A percentile compares a stretch with the other conserved stretches of the same genome.
These are phyloP conservation scores for Siphamia tubifer DNA, from an alignment of 2,113 vertebrate species.

Conservation along the genomic window DNA sequence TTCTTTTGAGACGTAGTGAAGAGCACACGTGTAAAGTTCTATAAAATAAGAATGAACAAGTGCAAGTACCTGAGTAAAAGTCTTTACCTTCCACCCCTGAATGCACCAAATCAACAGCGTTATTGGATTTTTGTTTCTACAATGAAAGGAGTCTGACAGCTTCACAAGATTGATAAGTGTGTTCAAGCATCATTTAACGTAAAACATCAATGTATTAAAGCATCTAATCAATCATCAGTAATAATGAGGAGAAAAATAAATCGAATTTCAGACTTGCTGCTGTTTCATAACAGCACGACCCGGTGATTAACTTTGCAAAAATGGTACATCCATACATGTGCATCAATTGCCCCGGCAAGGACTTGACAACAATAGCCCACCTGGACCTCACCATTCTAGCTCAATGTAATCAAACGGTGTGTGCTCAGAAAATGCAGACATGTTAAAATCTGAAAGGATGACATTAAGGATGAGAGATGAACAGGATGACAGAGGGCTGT, in stretches of 20 bases:
- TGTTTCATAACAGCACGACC: slow-evolving; percentile 6
- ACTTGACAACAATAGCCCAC: slow-evolving; percentile 59
- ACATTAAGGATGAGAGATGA: slow-evolving; percentile 78
- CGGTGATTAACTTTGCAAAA: slow-evolving; percentile 47
- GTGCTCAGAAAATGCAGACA: slow-evolving; percentile 73
- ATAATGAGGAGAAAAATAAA: slow-evolving; percentile 40
- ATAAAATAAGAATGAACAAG: no score
- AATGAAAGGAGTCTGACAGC: neutral
- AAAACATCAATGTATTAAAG: slow-evolving; percentile 41
- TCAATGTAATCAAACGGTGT: slow-evolving; percentile 63
- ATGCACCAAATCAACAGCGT: neutral
- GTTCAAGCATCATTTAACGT: slow-evolving; percentile 18
- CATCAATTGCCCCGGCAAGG: slow-evolving; percentile 29
- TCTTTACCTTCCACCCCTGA: no score
- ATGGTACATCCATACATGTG: slow-evolving; percentile 8
- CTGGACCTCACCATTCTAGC: slow-evolving; percentile 39
- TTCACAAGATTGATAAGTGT: slow-evolving; percentile 31
- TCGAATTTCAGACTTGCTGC: slow-evolving; percentile 32
- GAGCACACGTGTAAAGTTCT: no score
- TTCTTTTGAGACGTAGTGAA: no score
- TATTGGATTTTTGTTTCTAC: slow-evolving; percentile 7
- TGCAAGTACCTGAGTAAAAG: neutral
- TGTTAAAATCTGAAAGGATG: slow-evolving; percentile 76
- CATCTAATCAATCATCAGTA: slow-evolving; percentile 34
- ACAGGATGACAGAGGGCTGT: slow-evolving; percentile 69